phyloP scores from a whole-genome alignment of 2,888 invertebrate species.

The Lampropteryx suffumata region DNA sequence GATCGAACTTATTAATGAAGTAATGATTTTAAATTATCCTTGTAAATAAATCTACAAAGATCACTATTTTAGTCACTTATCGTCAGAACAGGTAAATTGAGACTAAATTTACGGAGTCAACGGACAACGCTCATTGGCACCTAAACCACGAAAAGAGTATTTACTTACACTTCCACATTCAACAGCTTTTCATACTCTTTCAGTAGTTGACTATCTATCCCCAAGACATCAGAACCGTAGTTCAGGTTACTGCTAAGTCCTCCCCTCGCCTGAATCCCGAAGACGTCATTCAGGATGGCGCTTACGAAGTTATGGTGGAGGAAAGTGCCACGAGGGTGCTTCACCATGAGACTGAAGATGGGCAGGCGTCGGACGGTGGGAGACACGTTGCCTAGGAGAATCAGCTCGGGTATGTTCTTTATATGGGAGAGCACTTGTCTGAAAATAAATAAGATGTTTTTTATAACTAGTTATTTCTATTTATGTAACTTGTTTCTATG shows the following conservation, averaged over 20 bases:
- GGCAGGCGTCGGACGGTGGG: conserved; percentile 88
- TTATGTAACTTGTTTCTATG: too few relatives aligned
- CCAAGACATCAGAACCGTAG: conserved; percentile 92
- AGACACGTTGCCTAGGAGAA: conserved; percentile 88
- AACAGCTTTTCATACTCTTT: conserved; percentile 87
- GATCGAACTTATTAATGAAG: too few relatives aligned
- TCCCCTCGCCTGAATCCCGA: conserved; percentile 93
- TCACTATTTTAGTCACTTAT: too few relatives aligned
- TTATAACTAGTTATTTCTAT: too few relatives aligned
- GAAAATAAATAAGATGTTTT: conserved; percentile 45
- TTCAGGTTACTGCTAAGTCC: conserved; percentile 92
- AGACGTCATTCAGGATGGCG: conserved; percentile 94
- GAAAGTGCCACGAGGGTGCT: conserved; percentile 91
- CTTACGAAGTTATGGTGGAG: conserved; percentile 95
- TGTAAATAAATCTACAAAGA: too few relatives aligned
- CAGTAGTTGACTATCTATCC: conserved; percentile 90
- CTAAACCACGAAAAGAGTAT: too few relatives aligned
- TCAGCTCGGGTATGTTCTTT: conserved; percentile 90
- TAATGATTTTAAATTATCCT: too few relatives aligned
- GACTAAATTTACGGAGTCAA: too few relatives aligned
- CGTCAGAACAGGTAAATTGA: too few relatives aligned
- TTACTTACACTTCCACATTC: conserved; percentile 72
- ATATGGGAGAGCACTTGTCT: conserved; percentile 92
- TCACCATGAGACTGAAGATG: conserved; percentile 93
- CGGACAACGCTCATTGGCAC: neutral